Evolutionary conservation across 1,140 invertebrate species (phyloP).

Genomic region (Mylabris phalerata): DNA sequence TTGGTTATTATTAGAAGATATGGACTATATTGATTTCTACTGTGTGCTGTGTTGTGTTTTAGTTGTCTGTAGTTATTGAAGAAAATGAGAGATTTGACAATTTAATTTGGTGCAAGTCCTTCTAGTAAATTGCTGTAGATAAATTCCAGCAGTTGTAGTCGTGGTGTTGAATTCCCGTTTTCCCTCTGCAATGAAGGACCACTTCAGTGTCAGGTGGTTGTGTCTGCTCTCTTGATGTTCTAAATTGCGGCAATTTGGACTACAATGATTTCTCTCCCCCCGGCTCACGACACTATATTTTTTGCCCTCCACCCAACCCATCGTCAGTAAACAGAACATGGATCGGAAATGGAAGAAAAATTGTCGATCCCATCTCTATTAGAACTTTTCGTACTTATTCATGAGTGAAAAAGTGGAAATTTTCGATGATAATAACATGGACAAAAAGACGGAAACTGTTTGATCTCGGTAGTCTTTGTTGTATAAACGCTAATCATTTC

Average conservation of each 20-base stretch:
- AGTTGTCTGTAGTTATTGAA: not conserved
- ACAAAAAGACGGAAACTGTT: no score
- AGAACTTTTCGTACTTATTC: no score
- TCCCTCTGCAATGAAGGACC: conserved; percentile 33
- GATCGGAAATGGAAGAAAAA: no score
- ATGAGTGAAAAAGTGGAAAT: no score
- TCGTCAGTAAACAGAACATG: no score
- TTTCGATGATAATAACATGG: no score
- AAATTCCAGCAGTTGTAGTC: conserved; percentile 28
- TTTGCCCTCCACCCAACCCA: no score
- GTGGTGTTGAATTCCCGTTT: conserved; percentile 2
- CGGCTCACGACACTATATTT: no score
- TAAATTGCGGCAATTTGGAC: conserved; percentile 39
- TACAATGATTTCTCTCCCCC: conserved; percentile 18
- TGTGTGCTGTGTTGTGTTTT: not conserved
- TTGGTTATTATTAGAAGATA: not conserved
- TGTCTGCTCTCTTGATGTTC: conserved; percentile 39
- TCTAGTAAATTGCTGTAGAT: conserved; percentile 40
- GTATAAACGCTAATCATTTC: no score
- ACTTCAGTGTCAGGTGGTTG: conserved; percentile 40
- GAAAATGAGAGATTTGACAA: conserved; percentile 29
- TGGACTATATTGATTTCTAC: conserved; percentile 5
- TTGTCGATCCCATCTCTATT: no score
- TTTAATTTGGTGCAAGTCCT: conserved; percentile 39
- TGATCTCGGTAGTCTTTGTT: no score